Base-by-base conservation (phyloP, 1,140 invertebrate species). In the Drosophila erecta region DNA sequence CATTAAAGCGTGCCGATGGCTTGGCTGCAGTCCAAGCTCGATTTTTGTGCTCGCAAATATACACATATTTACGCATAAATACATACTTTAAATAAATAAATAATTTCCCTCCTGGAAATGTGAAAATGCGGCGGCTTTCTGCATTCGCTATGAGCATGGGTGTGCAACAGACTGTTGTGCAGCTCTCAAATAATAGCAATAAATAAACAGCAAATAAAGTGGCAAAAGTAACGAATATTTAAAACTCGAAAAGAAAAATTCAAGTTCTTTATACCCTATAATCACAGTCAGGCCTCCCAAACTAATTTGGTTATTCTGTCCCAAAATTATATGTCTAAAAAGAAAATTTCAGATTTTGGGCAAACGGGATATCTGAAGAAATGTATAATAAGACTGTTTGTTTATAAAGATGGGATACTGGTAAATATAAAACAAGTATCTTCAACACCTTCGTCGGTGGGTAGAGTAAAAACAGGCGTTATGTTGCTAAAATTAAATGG, bases 1-100 rank as follows among this genome's bases (percentile, higher is more conserved):
- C 62, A 79, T 75, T 87, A 67, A 75, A 87, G 83, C 74, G 61
- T 72, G 60, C 51, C 64, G 65, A 3, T 47, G 66, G 27, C 65
- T 70, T 41, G 51, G 12, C 35, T 56, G 50, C 66, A 69, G 66
- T 70, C 55, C 50, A 57, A 57, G 51, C 64, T 49, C 51, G 47
- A 70, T 56, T 70, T 70, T 51, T 46, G 44, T 56, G 33, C 43
- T 54, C 57, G 59, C 65, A 59, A 56, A 49, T 61, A 17, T 12
- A 15, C 24, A 40, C 43, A 22, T 64, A 64, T 49, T 64, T 49
- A 30, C 5, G 62, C 43, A 49, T 33, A 60, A 38, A 70, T 70
- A 73, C 33, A 62, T 49, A 50, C 46, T 62, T 59, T 55, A 61
- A 62, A 67, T 72, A 62, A 74, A 73, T 60, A 50, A 67, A 76